A percentile compares a stretch with the other conserved stretches of the same genome.
Evolutionary conservation across 1,140 invertebrate species (phyloP).

Genomic region (Drosophila sp.): DNA sequence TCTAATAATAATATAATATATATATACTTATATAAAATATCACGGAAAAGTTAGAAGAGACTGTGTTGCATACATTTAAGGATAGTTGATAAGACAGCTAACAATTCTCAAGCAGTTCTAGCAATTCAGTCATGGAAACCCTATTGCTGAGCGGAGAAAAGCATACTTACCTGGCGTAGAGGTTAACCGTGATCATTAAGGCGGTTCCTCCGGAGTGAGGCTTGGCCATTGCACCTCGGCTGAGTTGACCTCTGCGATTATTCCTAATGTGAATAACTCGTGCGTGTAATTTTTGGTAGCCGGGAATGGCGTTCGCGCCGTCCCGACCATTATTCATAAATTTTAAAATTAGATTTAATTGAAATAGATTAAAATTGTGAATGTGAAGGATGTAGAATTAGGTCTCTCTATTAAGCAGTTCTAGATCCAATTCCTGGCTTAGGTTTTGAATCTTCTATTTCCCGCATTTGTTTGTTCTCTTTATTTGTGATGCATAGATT

Average conservation of each 20-base stretch:
- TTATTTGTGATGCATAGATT: too few species aligned
- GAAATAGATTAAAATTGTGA: too few species aligned
- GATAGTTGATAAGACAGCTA: not conserved
- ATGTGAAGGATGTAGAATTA: too few species aligned
- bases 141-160: conserved; percentile 38
- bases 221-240: conserved; percentile 83
- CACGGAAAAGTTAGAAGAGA: too few species aligned
- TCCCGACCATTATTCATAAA: conserved; percentile 70
- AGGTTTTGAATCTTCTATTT: too few species aligned
- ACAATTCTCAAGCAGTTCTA: conserved; percentile 39
- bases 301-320: conserved; percentile 83
- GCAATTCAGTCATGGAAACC: conserved; percentile 10
- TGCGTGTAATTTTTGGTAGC: conserved; percentile 83
- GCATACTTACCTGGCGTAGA: conserved; percentile 85
- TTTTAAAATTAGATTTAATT: conserved; percentile 13
- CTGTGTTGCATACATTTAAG: too few species aligned
- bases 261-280: conserved; percentile 83
- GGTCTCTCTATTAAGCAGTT: too few species aligned
- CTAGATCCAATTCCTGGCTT: too few species aligned
- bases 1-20: too few species aligned
- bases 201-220: conserved; percentile 87
- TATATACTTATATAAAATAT: too few species aligned
- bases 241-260: conserved; percentile 83
- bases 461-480: too few species aligned
- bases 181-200: conserved; percentile 87